Conservation (phyloP, 2,888 invertebrate species). For the Mythimna impura region DNA sequence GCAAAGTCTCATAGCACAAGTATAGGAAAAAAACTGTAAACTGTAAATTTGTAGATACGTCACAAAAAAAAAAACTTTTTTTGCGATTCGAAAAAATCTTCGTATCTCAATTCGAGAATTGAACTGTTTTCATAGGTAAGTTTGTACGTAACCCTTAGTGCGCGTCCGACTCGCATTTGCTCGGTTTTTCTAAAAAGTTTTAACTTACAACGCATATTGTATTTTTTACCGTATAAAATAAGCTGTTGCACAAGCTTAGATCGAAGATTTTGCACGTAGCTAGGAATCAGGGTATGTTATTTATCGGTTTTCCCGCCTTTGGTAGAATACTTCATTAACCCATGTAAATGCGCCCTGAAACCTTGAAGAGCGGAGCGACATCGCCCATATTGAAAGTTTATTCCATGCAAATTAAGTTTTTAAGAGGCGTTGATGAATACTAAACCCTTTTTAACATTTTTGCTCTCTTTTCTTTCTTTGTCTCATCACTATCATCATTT, state of each 20-base stretch:
- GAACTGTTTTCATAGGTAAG: too few relatives aligned
- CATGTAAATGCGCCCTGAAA: slow-evolving; percentile 30
- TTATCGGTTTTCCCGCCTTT: not conserved
- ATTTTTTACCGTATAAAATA: not conserved
- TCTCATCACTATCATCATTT: not conserved
- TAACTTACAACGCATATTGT: too few relatives aligned
- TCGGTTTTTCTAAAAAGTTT: too few relatives aligned
- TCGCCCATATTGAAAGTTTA: slow-evolving; percentile 28
- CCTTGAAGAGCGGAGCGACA: slow-evolving; percentile 4
- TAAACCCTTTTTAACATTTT: not conserved
- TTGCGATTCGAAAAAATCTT: too few relatives aligned
- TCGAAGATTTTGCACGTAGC: not conserved
- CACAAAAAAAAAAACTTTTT: too few relatives aligned
- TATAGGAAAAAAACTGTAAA: too few relatives aligned
- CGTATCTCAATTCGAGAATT: too few relatives aligned
- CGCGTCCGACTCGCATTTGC: too few relatives aligned
- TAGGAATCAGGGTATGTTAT: not conserved
- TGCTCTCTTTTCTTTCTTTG: not conserved
- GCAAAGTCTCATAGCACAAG: too few relatives aligned
- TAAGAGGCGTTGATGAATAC: not conserved
- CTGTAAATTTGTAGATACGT: too few relatives aligned
- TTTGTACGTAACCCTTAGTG: too few relatives aligned
- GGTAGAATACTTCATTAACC: slow-evolving; percentile 3
- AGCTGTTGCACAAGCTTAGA: not conserved
- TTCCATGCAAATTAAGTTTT: slow-evolving; percentile 17